Conservation (phyloP, 2,888 invertebrate species). For the Tanytarsus gracilentus region DNA sequence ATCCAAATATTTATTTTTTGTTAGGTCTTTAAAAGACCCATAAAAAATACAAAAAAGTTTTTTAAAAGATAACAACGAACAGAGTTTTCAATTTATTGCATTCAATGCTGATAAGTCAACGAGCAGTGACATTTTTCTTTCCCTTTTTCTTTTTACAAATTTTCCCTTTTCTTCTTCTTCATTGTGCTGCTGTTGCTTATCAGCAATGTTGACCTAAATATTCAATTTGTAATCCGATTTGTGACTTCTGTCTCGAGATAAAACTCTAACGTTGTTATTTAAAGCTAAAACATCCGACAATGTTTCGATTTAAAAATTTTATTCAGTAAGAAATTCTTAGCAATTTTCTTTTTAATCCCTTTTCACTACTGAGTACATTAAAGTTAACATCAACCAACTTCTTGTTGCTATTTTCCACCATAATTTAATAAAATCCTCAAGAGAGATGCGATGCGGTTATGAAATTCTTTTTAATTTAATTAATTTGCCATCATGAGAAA, state of each 20-base stretch:
- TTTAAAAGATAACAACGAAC: too few species aligned
- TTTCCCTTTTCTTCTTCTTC: not conserved
- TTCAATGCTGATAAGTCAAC: slow-evolving; percentile 1
- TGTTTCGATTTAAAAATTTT: too few species aligned
- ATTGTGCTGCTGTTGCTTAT: too few species aligned
- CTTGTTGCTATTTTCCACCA: not conserved
- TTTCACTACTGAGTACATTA: too few species aligned
- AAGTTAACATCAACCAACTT: too few species aligned
- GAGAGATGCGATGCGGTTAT: not conserved
- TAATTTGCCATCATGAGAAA: not conserved
- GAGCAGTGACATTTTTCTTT: slow-evolving; percentile 1
- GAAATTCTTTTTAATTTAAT: not conserved
- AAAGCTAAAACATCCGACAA: too few species aligned
- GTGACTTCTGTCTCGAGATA: not conserved
- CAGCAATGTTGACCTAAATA: slow-evolving; percentile 11
- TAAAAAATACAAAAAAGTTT: too few species aligned
- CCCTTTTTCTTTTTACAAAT: not conserved
- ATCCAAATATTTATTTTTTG: too few species aligned
- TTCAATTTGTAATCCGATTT: slow-evolving; percentile 15
- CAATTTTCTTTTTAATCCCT: too few species aligned
- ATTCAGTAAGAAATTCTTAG: too few species aligned
- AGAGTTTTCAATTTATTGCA: not conserved
- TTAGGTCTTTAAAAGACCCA: too few species aligned
- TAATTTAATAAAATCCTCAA: not conserved
- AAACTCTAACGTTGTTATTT: not conserved